phyloP scores from a whole-genome alignment of 1,140 invertebrate genomes.

The Cotesia vestalis region DNA sequence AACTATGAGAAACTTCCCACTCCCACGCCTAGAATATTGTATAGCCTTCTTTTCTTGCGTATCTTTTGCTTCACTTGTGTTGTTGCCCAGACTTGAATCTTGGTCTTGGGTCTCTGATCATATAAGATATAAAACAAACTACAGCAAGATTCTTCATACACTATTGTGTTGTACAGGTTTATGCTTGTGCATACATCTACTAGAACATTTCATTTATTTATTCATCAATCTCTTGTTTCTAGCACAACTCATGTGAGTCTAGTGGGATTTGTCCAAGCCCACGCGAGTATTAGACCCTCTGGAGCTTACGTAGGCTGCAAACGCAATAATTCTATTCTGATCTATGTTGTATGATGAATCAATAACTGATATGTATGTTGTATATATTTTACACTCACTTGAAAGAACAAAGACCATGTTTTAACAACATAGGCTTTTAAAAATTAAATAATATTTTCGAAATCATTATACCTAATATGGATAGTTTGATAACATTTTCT shows the following conservation, averaged over 20 bases:
- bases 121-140: neutral
- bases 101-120: neutral
- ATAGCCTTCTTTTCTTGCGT: slow-evolving; percentile 57
- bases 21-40: slow-evolving; percentile 56
- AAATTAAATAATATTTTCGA: neutral
- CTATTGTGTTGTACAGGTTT: too few species aligned
- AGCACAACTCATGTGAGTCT: slow-evolving; percentile 1
- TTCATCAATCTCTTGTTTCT: too few species aligned
- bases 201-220: too few species aligned
- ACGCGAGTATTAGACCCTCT: neutral
- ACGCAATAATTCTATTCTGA: neutral
- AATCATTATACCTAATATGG: neutral
- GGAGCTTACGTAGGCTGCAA: neutral
- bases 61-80: slow-evolving; percentile 38
- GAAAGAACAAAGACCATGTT: neutral
- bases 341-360: slow-evolving; percentile 19
- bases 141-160: neutral
- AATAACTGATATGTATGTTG: neutral
- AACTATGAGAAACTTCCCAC: slow-evolving; percentile 65
- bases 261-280: neutral
- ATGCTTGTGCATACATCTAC: too few species aligned
- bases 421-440: neutral
- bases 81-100: slow-evolving; percentile 16
- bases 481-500: neutral
- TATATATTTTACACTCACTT: neutral